Conservation (phyloP, 2,797 vertebrate genomes). For the Vespertilio murinus region DNA sequence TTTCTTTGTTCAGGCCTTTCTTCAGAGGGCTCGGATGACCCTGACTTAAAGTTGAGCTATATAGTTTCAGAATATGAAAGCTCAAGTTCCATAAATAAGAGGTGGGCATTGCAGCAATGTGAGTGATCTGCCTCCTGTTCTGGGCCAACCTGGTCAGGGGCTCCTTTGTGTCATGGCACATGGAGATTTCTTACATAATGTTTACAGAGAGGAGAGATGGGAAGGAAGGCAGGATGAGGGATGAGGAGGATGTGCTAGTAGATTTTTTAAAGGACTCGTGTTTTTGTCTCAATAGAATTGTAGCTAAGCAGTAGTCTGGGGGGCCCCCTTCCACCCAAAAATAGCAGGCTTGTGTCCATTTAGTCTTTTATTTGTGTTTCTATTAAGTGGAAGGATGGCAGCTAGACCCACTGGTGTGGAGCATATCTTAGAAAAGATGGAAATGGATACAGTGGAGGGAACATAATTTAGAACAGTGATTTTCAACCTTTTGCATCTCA, state of each 20-base stretch:
- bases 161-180: background rate
- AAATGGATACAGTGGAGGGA: background rate
- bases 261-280: background rate
- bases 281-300: background rate
- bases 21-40: background rate
- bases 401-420: background rate
- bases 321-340: background rate
- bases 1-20: background rate
- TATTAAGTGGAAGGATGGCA: background rate
- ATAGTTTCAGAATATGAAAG: background rate
- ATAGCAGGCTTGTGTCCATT: background rate
- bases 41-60: conserved; percentile 33
- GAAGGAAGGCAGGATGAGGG: background rate
- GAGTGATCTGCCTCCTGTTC: background rate
- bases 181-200: background rate
- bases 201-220: background rate
- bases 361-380: background rate
- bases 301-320: background rate
- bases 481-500: background rate
- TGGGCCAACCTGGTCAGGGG: background rate
- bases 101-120: background rate
- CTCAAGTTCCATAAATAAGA: background rate
- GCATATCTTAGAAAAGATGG: background rate
- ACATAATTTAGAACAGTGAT: background rate
- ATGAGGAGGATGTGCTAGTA: background rate